Conservation (phyloP, 2,797 vertebrate species). For the Coregonus suidteri region DNA sequence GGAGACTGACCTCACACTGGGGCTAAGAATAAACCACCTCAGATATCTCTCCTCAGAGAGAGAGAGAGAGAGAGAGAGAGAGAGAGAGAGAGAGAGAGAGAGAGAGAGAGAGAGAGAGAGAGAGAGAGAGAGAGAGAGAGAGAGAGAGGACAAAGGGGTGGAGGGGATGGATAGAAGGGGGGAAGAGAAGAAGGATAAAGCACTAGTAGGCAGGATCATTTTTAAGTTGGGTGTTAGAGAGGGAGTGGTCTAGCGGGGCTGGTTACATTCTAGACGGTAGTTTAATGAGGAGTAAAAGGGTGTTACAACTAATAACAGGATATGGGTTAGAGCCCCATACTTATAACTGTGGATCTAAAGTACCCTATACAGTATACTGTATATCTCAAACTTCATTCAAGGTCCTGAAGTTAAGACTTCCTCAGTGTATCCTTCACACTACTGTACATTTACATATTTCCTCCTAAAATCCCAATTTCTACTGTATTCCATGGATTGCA, state of each 20-base stretch:
- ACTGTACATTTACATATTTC: slow-evolving; percentile 25
- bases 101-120: slow-evolving; percentile 4
- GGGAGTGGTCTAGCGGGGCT: slow-evolving; percentile 20
- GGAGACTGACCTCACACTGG: slow-evolving; percentile 60
- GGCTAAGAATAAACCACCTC: slow-evolving; percentile 74
- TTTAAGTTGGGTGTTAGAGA: slow-evolving; percentile 40
- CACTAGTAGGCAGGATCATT: slow-evolving; percentile 66
- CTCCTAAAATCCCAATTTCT: slow-evolving; percentile 21
- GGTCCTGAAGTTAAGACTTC: not conserved
- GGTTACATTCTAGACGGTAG: slow-evolving; percentile 53
- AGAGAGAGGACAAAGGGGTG: slow-evolving; percentile 3
- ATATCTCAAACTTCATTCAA: not conserved
- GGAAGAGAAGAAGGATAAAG: not conserved
- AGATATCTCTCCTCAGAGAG: slow-evolving; percentile 30
- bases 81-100: slow-evolving; percentile 3
- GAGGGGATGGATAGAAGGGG: not conserved
- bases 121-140: not conserved
- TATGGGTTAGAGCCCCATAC: not conserved
- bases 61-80: slow-evolving; percentile 18
- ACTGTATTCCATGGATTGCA: not conserved
- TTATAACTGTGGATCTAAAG: not conserved
- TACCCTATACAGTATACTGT: not conserved
- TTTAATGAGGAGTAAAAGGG: slow-evolving; percentile 38
- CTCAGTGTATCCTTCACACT: not conserved
- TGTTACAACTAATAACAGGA: slow-evolving; percentile 56